Base-by-base conservation (phyloP, 1,140 invertebrate genomes). In the Leptinotarsa undecemlineata region DNA sequence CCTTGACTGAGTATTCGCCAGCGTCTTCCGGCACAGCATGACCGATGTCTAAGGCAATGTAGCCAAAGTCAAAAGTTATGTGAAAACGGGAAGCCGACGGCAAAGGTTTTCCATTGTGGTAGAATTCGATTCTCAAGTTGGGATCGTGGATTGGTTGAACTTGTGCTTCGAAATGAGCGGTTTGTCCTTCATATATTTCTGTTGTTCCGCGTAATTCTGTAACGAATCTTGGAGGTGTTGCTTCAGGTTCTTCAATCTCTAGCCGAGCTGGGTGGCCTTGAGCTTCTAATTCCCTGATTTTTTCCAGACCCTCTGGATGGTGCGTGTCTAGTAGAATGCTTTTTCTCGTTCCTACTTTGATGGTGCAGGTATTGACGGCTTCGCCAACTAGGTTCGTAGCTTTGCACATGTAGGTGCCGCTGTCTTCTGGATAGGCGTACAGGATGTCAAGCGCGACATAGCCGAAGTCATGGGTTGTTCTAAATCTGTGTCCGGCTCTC, bases 11-110 rank as follows among this genome's bases (percentile, higher is more conserved):
- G 84, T 98, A 98, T 86, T 95, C 92, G 63, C 98, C 98, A 74
- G 93, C 94, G 87, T 99, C 98, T 87, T 97, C 96, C 4, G 95
- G 91, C 66, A 97, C 93, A 68, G 93, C 90, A 78, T 97, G 94
- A 67, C 90, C 90, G 81, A 98, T 96, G 85, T 98, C 96, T 76
- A 98, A 87, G 60, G 96, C 94, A 68, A 97, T 93, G 79, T 97
- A 98, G 79, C 96, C 96, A 87, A 98, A 98, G 85, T 98, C 96
- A 82, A 96, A 95, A 64, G 95, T 96, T 77, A 95, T 95, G 85
- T 97, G 95, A 90, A 95, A 96, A 80, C 95, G 89, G 63, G 94
- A 91, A 62, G 94, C 94, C 77, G 93, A 94, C 83, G 92, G 92
- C 78, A 97, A 86, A 47, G 94, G 92, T 86, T 96, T 95, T 73